These are phyloP conservation scores for Heliconius nattereri DNA, from an alignment of 1,140 invertebrate genomes.

Conservation along the genomic window DNA sequence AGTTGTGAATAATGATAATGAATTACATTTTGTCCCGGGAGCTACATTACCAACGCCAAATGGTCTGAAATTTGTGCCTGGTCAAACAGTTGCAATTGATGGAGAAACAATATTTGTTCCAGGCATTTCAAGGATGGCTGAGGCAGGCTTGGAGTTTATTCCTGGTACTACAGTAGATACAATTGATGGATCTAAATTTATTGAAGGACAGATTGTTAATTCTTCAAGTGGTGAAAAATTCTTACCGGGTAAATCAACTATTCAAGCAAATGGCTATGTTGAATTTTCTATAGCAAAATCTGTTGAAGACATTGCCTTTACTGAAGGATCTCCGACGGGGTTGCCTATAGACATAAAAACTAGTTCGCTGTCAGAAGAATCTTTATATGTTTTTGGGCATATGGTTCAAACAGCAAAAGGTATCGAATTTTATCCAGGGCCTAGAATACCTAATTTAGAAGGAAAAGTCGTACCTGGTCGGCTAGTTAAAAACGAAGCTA, in stretches of 20 bases:
- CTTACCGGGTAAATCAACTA: conserved; percentile 82
- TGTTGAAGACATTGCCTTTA: conserved; percentile 82
- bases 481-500: conserved; percentile 83
- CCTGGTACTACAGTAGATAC: conserved; percentile 86
- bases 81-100: conserved; percentile 83
- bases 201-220: conserved; percentile 85
- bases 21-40: conserved; percentile 83
- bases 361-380: conserved; percentile 78
- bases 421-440: conserved; percentile 87
- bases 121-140: conserved; percentile 77
- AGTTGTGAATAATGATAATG: conserved; percentile 78
- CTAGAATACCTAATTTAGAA: conserved; percentile 66
- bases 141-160: conserved; percentile 80
- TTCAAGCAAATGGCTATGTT: conserved; percentile 79
- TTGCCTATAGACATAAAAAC: conserved; percentile 84
- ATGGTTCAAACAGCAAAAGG: conserved; percentile 86
- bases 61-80: conserved; percentile 85
- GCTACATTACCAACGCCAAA: conserved; percentile 84
- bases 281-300: conserved; percentile 83
- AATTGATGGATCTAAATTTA: conserved; percentile 84
- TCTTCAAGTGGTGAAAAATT: conserved; percentile 83
- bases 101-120: conserved; percentile 80
- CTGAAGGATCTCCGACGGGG: conserved; percentile 79
- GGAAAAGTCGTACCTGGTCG: conserved; percentile 86
- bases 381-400: conserved; percentile 84